Conservation (phyloP, 1,140 invertebrate species). For the Hylaeus volcanicus region DNA sequence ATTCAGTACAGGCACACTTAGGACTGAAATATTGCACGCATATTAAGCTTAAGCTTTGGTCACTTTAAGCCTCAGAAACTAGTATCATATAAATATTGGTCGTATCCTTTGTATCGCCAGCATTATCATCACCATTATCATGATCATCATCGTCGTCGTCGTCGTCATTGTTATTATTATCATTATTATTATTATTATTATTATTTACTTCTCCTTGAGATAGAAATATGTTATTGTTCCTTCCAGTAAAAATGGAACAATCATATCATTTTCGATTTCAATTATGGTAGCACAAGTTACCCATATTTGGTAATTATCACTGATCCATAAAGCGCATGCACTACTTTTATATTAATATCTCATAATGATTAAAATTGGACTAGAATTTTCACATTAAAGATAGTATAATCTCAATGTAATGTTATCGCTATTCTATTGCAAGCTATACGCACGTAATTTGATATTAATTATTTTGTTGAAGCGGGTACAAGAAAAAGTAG, state of each 20-base stretch:
- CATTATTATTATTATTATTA: background rate
- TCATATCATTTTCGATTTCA: constrained; percentile 3
- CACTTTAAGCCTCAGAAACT: constrained; percentile 41
- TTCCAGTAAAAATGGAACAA: constrained; percentile 33
- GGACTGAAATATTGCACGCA: constrained; percentile 17
- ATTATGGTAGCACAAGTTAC: constrained; percentile 16
- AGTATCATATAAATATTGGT: constrained; percentile 43
- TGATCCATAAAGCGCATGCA: constrained; percentile 44
- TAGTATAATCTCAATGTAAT: constrained; percentile 43
- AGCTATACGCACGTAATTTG: constrained; percentile 42
- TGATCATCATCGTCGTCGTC: background rate
- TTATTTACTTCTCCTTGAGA: background rate
- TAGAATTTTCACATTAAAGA: constrained; percentile 55
- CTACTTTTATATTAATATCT: constrained; percentile 19
- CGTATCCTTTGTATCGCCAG: constrained; percentile 1
- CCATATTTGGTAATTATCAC: constrained; percentile 37
- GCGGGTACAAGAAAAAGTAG: constrained; percentile 55
- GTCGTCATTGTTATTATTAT: background rate
- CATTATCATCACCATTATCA: background rate
- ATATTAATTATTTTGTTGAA: constrained; percentile 40
- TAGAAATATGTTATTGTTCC: constrained; percentile 25
- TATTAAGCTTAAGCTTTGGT: constrained; percentile 44
- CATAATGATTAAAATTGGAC: constrained; percentile 55
- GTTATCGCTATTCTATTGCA: constrained; percentile 44
- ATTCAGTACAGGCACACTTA: constrained; percentile 41